Base-by-base conservation (phyloP, 2,113 vertebrate genomes). In the Willisornis vidua region DNA sequence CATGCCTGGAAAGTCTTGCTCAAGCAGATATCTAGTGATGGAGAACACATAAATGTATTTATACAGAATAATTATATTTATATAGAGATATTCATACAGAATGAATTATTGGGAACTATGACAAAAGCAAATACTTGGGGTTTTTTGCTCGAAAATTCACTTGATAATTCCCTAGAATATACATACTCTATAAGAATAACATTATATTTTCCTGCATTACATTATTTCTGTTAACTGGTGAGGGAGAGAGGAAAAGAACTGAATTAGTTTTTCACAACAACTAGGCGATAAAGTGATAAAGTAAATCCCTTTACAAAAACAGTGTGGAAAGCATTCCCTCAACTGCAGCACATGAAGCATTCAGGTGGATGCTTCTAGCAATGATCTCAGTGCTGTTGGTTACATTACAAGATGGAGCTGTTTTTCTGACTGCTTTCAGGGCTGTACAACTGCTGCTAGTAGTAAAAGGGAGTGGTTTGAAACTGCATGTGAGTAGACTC, bases 1-100 rank as follows among this genome's bases (percentile, higher is more conserved):
- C 99, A 99, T 99, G 49, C 99, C 99, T 14, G 99, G 99, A 65
- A 99, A 99, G 58, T 99, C 99, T 96, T 99, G 99, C 79, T 99
- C 99, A 6, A 99, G 89, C 73, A 99, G 97, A 86, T 99, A 99
- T 90, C 99, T 99, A 83, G 31, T 74, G 39, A 73, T 49, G 15
- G 14, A 54, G 28, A 87, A 81, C 6, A 72, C 26, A 74, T 7
- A 39, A 84, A 70, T 57, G 8, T 9, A 49, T 57, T 71, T 57
- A 84, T 57, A 43, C 6, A 43, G 12, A 70, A 70, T 4, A 49
- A 15, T 26, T 39, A 35, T 15, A 68, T 26, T 83, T 68, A 62
- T 19, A 63, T 18, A 25, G 22, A 41, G 52, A 35, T 48, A 62
- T 43, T 62, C 14, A 23, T 26, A 43, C 26, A 55, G 62, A 70